Evolutionary conservation across 2,888 invertebrate genomes (phyloP), one percentile per base, ranked within the genome.

Genomic region (Ctenicera cuprea): DNA sequence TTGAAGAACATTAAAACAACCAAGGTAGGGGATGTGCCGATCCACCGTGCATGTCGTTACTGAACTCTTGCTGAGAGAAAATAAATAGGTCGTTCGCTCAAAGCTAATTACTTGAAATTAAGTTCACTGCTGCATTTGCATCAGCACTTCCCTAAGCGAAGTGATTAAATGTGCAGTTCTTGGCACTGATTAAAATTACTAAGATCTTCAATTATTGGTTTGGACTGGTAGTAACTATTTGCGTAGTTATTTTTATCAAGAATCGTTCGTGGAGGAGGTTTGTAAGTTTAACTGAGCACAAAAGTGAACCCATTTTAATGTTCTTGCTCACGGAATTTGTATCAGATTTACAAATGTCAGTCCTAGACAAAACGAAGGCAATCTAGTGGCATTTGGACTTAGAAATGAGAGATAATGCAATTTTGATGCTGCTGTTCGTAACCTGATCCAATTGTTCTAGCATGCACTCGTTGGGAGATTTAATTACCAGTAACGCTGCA

Each of bases 381-480:
- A 57, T 37, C 16, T 57, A 14, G 3, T 11, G 59, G 16, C 38
- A 20, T 59, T 33, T 59, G 59, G 12, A 20, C 20, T 59, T 20
- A 38, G 38, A 12, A 14, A 57, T 18, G 37, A 18, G 12, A 43
- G 43, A 43, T 68, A 59, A 69, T 69, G 33, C 33, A 61, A 62
- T 69, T 69, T 50, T 20, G 50, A 20, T 14, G 18, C 41, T 14
- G 18, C 41, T 30, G 54, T 54, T 63, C 63, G 62, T 50, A 52
- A 41, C 52, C 63, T 37, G 59, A 70, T 70, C 54, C 48, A 70
- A 63, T 71, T 71, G 57, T 64, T 71, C 63, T 64, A 64, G 59
- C 63, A 73, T 73, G 73, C 73, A 73, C 68, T 73, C 68, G 72
- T 61, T 50, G 66, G 33, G n/a, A 45, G 68, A 69, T 73, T 69